phyloP scores from a whole-genome alignment of 1,140 invertebrate species.

The Eupristina koningsbergeri region DNA sequence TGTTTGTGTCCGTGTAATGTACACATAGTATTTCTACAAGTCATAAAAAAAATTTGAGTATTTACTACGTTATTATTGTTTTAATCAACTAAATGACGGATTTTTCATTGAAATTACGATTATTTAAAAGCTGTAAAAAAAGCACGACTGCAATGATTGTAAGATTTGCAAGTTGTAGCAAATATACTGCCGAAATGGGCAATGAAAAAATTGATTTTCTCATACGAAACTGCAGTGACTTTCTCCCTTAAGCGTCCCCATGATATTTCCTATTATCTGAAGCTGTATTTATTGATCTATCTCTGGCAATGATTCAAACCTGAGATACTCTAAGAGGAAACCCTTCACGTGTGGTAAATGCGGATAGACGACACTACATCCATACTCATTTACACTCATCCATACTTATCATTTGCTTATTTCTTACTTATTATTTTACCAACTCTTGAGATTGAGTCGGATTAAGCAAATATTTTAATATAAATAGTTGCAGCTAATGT shows the following conservation, averaged over 20 bases:
- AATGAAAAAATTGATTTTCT: neutral
- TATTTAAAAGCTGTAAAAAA: neutral
- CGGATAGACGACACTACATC: neutral
- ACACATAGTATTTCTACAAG: neutral
- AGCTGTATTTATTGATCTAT: conserved; percentile 36
- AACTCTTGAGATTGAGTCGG: conserved; percentile 5
- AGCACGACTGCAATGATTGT: neutral
- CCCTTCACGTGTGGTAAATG: conserved; percentile 51
- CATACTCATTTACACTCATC: too few species aligned
- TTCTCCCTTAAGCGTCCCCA: neutral
- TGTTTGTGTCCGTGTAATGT: neutral
- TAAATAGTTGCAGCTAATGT: too few species aligned
- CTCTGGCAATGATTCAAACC: conserved; percentile 52
- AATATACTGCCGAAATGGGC: neutral
- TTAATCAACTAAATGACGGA: too few species aligned
- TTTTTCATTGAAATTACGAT: neutral
- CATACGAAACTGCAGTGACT: neutral
- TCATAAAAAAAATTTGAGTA: too few species aligned
- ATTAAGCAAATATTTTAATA: too few species aligned
- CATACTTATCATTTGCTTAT: too few species aligned
- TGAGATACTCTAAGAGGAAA: conserved; percentile 55
- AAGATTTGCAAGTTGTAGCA: neutral
- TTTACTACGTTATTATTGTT: too few species aligned
- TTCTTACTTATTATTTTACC: neutral
- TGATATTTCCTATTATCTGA: conserved; percentile 5